These are phyloP conservation scores for Suncus etruscus DNA, from an alignment of 2,113 vertebrate genomes.

Conservation along the genomic window DNA sequence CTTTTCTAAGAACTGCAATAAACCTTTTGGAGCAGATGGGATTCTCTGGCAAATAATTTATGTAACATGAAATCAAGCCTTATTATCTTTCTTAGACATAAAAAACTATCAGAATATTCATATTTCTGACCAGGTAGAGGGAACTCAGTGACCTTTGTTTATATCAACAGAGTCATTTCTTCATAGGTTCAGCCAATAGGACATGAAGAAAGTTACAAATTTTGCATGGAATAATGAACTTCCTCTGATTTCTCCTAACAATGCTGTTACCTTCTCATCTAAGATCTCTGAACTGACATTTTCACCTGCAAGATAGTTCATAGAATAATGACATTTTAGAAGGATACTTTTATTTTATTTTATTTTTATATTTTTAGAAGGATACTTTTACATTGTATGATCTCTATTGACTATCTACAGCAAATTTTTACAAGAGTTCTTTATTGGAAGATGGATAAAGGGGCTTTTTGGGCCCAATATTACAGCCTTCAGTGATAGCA, in stretches of 20 bases:
- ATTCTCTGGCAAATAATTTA: neutral
- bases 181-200: neutral
- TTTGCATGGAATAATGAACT: neutral
- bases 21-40: neutral
- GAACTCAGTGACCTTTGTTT: neutral
- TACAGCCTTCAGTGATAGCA: no score
- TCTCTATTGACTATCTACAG: neutral
- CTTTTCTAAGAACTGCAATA: neutral
- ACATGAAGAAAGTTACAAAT: neutral
- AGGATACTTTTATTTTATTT: no score
- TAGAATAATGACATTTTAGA: neutral
- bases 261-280: neutral
- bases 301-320: neutral
- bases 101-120: neutral
- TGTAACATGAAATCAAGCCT: neutral
- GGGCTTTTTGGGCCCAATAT: neutral
- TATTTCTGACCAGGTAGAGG: neutral
- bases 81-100: neutral
- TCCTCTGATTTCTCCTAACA: neutral
- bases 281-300: neutral
- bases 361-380: neutral
- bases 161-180: neutral
- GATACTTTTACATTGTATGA: no score
- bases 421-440: neutral
- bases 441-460: neutral